Base-by-base conservation (phyloP, 2,113 vertebrate species). In the Colossoma macropomum region DNA sequence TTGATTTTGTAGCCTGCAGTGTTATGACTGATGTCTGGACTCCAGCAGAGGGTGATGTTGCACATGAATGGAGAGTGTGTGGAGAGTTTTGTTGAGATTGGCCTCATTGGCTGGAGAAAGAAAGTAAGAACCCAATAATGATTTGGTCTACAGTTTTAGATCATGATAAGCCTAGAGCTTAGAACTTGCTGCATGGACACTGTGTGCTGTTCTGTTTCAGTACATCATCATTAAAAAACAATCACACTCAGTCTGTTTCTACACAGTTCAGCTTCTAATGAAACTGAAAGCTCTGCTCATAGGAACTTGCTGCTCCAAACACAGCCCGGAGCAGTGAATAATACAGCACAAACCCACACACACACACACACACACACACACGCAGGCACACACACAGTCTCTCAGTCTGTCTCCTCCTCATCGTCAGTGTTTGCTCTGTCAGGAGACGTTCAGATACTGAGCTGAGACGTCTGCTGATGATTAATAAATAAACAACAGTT, bases 401-500 rank as follows among this genome's bases (percentile, higher is more conserved):
- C 54, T 77, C 60, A 48, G 48, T 63, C 75, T 80, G 50, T 62
- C 63, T 48, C 70, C 63, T n/a, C 38, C 54, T 52, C 66, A 70
- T 19, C 59, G 72, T 65, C 62, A 65, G 25, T 25, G 11, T 30
- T 65, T 30, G 62, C 25, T 65, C 63, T 77, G 73, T 81, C 79
- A 45, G 59, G 81, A 82, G 81, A 86, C 50, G 25, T 38, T 62
- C 30, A 45, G 16, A 63, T 21, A 17, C 85, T 65, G 71, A 65
- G 65, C 41, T 86, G 38, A 32, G 78, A 50, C 85, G 38, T 76
- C 60, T 82, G 80, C 80, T 52, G 66, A 21, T 62, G 41, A 79
- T 69, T 50, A 86, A 83, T 75, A 86, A 86, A 76, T 83, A 74
- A 83, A 79, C 63, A 82, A 21, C 28, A 76, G 74, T 60, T 38